Evolutionary conservation across 2,113 vertebrate species (phyloP).

Genomic region (Buteo buteo): DNA sequence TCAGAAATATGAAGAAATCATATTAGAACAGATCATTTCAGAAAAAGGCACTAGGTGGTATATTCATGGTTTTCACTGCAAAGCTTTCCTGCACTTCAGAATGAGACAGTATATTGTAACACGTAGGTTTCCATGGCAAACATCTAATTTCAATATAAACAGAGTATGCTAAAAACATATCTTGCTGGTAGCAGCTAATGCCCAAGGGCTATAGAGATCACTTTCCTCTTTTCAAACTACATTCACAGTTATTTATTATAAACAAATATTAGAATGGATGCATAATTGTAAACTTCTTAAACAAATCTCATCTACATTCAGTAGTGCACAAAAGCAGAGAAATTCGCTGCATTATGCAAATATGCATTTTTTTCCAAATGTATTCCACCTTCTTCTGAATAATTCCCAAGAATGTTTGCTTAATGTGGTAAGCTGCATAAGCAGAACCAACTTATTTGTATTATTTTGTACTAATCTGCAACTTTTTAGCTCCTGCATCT

Average conservation of each 20-base stretch:
- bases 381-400: constrained; percentile 21
- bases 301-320: neutral
- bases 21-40: neutral
- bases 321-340: neutral
- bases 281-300: neutral
- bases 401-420: constrained; percentile 48
- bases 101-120: neutral
- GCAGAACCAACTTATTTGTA: constrained; percentile 57
- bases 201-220: constrained; percentile 16
- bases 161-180: neutral
- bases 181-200: neutral
- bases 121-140: constrained; percentile 39
- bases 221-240: neutral
- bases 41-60: neutral
- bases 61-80: neutral
- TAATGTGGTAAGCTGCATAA: constrained; percentile 43
- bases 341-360: constrained; percentile 1
- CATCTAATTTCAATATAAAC: constrained; percentile 26
- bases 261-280: neutral
- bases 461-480: constrained; percentile 59
- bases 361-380: neutral
- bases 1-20: neutral
- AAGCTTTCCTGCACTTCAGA: neutral
- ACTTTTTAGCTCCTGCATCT: constrained; percentile 45
- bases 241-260: neutral